Base-by-base conservation (phyloP, 2,797 vertebrate species). In the Masticophis lateralis region DNA sequence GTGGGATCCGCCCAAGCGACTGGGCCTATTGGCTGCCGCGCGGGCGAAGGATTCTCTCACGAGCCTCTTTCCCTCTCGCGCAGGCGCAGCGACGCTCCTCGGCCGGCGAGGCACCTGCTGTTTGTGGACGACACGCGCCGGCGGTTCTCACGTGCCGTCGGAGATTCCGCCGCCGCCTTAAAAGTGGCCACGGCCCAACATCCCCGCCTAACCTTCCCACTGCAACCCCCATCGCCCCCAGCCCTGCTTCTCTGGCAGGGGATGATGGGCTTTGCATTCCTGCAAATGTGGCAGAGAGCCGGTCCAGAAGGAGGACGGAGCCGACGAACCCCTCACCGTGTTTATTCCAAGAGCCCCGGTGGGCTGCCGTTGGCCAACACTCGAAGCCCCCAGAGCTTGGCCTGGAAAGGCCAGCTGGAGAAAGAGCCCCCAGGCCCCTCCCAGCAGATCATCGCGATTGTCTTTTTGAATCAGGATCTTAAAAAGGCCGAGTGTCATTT, bases 71-170 rank as follows among this genome's bases (percentile, higher is more conserved):
- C 87, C 3, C n/a, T 32, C 10, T 18, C 51, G 27, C 87, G 74
- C 74, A 83, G 74, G 37, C 74, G 74, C 74, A 25, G 74, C 0
- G 20, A 2, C 9, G 37, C 37, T 22, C 74, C 9, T 83, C 4
- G 74, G 0, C 37, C 74, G 74, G 20, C 74, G 20, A 22, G 37
- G 74, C 74, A 47, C 74, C 74, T 83, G 74, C 74, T 47, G 37
- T 47, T 5, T 1, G 37, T 5, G 4, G 3, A 5, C 3, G 0
- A 79, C 37, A 4, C 74, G 37, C 37, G 37, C 20, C 9, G 37
- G 9, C 3, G 37, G 20, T 47, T 47, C 74, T 83, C 9, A 83
- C 18, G 74, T 43, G 18, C 74, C 0, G 74, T 22, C 12, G 60
- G 66, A 18, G 66, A 5, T 37, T 74, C 6, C n/a, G 14, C 66